These are phyloP conservation scores for Crambe crambe DNA, from an alignment of 37 sponge, comb jelly and placozoan species.

Conservation along the genomic window DNA sequence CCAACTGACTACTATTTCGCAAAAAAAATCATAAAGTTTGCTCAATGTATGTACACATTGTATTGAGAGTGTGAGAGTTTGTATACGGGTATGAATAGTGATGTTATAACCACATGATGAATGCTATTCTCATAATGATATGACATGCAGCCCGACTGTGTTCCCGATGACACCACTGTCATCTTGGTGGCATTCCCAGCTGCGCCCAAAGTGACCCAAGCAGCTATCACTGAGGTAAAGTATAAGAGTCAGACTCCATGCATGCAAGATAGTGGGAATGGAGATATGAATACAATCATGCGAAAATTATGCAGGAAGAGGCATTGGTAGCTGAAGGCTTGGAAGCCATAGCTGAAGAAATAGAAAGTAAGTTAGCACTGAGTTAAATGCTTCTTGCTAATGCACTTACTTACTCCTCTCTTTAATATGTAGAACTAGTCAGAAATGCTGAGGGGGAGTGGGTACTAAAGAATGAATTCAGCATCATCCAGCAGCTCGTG, in stretches of 20 bases:
- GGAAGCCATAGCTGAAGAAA: not conserved
- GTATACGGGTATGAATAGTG: no score
- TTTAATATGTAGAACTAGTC: not conserved
- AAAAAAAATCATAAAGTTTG: no score
- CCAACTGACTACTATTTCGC: no score
- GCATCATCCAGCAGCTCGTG: constrained; percentile 11
- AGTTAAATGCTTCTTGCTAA: not conserved
- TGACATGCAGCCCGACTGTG: constrained; percentile 7
- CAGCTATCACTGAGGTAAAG: constrained; percentile 1
- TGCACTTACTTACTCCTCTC: not conserved
- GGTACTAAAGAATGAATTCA: constrained; percentile 25
- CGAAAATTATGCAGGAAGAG: constrained; percentile 23
- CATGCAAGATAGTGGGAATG: no score
- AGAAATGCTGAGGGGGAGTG: not conserved
- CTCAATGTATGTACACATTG: no score
- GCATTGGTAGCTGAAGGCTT: not conserved
- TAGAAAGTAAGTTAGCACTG: not conserved
- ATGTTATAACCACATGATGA: no score
- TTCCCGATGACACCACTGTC: constrained; percentile 32
- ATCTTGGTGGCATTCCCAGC: constrained; percentile 12
- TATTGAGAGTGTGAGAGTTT: no score
- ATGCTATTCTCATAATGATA: no score
- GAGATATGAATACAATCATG: no score
- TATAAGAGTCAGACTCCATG: not conserved
- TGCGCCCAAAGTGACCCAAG: constrained; percentile 6